Conservation (phyloP, 2,797 vertebrate species). For the Manis pentadactyla region DNA sequence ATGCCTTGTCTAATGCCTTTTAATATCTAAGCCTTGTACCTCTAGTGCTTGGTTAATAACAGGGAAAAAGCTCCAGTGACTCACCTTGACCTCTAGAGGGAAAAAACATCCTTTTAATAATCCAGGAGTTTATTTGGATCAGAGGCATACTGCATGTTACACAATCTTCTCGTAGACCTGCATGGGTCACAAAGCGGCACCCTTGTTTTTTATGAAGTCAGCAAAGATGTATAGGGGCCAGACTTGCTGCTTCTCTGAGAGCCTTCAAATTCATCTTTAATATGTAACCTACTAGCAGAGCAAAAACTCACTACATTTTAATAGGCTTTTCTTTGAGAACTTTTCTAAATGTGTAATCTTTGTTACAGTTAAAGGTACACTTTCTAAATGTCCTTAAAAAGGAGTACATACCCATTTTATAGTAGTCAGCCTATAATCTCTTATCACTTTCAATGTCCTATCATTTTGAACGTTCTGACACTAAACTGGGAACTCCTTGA, state of each 20-base stretch:
- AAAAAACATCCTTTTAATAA: conserved; percentile 82
- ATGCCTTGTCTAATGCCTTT: conserved; percentile 79
- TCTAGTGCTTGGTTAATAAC: conserved; percentile 81
- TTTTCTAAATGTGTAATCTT: conserved; percentile 62
- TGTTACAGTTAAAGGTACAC: conserved; percentile 54
- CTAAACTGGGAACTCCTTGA: background rate
- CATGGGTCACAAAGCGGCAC: conserved; percentile 64
- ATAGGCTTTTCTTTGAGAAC: conserved; percentile 67
- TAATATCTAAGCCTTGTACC: conserved; percentile 80
- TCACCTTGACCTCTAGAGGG: conserved; percentile 77
- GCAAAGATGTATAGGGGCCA: conserved; percentile 70
- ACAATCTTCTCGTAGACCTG: conserved; percentile 72
- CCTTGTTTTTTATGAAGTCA: conserved; percentile 81
- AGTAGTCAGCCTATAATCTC: background rate
- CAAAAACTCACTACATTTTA: conserved; percentile 62
- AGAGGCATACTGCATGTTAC: conserved; percentile 75
- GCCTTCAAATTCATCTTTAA: conserved; percentile 76
- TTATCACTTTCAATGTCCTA: background rate
- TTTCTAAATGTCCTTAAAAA: conserved; percentile 58
- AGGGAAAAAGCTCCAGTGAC: conserved; percentile 73
- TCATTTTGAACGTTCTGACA: background rate
- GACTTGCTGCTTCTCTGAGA: conserved; percentile 55
- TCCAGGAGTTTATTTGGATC: conserved; percentile 81
- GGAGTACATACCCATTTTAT: background rate
- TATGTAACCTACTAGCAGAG: conserved; percentile 66